Percentiles rank a stretch among this genome's conserved stretches.
Conservation (phyloP, 2,888 invertebrate species). For the Lycia hirtaria region DNA sequence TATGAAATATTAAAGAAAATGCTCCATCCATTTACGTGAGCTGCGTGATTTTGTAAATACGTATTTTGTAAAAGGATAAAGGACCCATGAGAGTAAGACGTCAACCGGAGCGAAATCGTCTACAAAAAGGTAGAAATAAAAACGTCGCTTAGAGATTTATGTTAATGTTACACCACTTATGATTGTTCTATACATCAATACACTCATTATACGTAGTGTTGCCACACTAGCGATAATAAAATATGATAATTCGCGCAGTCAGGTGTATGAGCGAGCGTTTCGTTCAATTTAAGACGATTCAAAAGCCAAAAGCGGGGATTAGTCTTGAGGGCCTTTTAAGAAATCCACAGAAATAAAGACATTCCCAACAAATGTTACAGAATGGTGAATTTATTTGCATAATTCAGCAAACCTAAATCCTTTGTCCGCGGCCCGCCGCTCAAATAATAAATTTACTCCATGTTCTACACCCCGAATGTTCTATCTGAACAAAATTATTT, state of each 20-base stretch:
- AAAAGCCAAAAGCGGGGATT: constrained; percentile 72
- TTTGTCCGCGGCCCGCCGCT: constrained; percentile 78
- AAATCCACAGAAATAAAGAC: constrained; percentile 82
- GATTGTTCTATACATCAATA: too few species aligned
- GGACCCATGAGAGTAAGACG: constrained; percentile 34
- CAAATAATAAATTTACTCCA: constrained; percentile 83
- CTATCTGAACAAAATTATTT: constrained; percentile 79
- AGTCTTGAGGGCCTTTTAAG: constrained; percentile 76
- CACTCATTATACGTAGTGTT: constrained; percentile 47
- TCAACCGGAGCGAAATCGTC: constrained; percentile 45
- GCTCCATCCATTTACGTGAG: constrained; percentile 24
- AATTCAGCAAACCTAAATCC: constrained; percentile 83
- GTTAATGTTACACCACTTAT: constrained; percentile 50
- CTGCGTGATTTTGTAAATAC: constrained; percentile 30
- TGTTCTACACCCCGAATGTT: constrained; percentile 74
- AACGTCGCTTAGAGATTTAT: constrained; percentile 49
- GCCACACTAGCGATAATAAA: constrained; percentile 42
- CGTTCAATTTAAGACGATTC: constrained; percentile 65
- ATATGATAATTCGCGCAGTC: constrained; percentile 53
- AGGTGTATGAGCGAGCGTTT: constrained; percentile 61
- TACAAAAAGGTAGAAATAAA: constrained; percentile 48
- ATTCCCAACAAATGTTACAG: constrained; percentile 84
- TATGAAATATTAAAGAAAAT: constrained; percentile 30
- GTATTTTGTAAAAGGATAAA: constrained; percentile 36
- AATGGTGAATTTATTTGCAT: constrained; percentile 85